A percentile compares a stretch with the other conserved stretches of the same genome.
phyloP scores from a whole-genome alignment of 2,888 invertebrate species.

The Apodemia zela region DNA sequence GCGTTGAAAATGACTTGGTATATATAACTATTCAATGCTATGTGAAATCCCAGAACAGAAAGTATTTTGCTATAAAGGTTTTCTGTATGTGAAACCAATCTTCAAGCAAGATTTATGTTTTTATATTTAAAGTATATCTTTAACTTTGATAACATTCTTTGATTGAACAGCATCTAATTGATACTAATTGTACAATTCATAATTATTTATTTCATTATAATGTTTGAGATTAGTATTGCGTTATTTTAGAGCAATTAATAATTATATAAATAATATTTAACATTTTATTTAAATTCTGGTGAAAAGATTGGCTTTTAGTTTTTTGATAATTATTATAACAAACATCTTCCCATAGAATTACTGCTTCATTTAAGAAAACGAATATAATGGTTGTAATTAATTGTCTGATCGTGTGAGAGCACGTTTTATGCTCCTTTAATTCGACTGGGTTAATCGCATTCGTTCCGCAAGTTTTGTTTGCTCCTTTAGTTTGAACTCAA shows the following conservation, averaged over 20 bases:
- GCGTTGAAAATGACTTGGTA: not conserved
- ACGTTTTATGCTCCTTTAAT: conserved; percentile 23
- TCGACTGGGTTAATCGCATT: conserved; percentile 44
- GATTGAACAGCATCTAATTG: not conserved
- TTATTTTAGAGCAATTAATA: no score
- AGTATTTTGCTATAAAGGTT: not conserved
- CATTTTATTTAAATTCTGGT: not conserved
- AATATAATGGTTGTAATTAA: conserved; percentile 20
- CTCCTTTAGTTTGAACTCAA: conserved; percentile 44
- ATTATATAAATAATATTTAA: no score
- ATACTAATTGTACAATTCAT: no score
- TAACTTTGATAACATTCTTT: not conserved
- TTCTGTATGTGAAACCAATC: not conserved
- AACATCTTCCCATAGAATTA: not conserved
- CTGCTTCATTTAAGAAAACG: not conserved
- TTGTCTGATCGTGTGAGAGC: conserved; percentile 25
- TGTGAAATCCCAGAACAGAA: not conserved
- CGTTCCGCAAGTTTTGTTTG: conserved; percentile 54
- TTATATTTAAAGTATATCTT: no score
- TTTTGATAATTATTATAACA: not conserved
- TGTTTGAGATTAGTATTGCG: no score
- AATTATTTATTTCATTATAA: no score
- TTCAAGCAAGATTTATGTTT: not conserved
- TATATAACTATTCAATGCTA: not conserved
- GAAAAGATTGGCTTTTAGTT: not conserved